phyloP scores from a whole-genome alignment of 2,113 vertebrate species.

The Sphyrna mokarran region DNA sequence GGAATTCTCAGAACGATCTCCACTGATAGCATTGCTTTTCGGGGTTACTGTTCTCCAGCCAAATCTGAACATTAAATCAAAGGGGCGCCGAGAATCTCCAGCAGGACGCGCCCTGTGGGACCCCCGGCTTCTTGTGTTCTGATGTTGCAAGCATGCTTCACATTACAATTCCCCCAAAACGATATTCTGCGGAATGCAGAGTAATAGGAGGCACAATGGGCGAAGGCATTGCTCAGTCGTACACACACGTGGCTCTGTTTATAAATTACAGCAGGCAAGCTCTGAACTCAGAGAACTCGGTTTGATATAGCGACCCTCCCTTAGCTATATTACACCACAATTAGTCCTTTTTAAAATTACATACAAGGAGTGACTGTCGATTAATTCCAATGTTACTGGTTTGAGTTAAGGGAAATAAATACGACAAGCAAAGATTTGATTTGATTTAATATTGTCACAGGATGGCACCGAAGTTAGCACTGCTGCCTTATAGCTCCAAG shows the following conservation, averaged over 20 bases:
- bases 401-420: too few relatives aligned
- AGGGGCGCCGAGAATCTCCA: constrained; percentile 3
- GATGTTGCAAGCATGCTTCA: background rate
- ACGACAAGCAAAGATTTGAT: too few relatives aligned
- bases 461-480: too few relatives aligned
- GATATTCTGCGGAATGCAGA: background rate
- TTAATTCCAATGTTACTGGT: too few relatives aligned
- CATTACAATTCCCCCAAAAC: background rate
- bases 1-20: background rate
- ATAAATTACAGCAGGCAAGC: background rate
- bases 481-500: too few relatives aligned
- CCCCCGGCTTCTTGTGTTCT: background rate
- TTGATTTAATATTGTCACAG: too few relatives aligned
- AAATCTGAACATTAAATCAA: background rate
- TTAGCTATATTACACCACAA: too few relatives aligned
- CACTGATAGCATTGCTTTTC: background rate
- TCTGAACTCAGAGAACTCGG: background rate
- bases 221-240: background rate
- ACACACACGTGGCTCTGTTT: background rate
- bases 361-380: too few relatives aligned
- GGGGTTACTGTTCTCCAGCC: background rate
- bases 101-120: background rate
- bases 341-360: too few relatives aligned
- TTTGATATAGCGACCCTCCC: background rate
- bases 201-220: background rate